Conservation (phyloP, 2,113 vertebrate genomes). For the Ramphastos sulfuratus region DNA sequence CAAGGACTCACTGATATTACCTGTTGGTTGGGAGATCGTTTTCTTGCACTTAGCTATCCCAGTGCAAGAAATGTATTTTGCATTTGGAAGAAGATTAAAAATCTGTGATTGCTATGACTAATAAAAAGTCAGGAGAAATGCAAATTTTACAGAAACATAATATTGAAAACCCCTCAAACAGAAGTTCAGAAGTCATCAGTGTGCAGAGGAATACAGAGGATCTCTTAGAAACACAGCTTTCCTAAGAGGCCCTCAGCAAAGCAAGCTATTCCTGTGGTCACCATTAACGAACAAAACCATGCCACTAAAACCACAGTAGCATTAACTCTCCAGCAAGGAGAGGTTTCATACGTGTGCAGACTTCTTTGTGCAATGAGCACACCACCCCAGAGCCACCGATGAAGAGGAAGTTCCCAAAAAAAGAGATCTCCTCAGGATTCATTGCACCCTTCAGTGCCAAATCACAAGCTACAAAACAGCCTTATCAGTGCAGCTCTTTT, state of each 20-base stretch:
- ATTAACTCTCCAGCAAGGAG: not conserved
- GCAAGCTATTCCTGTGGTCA: not conserved
- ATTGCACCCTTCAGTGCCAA: not conserved
- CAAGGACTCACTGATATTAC: not conserved
- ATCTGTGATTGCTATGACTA: not conserved
- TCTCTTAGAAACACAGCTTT: not conserved
- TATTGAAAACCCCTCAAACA: not conserved
- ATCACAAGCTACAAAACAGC: constrained; percentile 28
- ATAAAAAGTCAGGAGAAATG: not conserved
- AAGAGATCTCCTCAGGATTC: not conserved
- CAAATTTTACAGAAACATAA: not conserved
- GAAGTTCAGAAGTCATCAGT: not conserved
- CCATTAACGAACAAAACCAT: not conserved
- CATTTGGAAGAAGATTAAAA: not conserved
- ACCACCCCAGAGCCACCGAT: not conserved
- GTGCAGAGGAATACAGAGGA: not conserved
- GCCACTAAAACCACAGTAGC: not conserved
- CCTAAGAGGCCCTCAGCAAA: not conserved
- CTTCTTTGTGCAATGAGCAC: not conserved
- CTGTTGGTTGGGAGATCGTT: not conserved
- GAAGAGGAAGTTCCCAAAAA: not conserved
- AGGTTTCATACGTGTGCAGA: not conserved
- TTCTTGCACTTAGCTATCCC: not conserved
- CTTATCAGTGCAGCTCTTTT: constrained; percentile 30
- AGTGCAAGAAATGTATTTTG: not conserved